Percentiles rank a stretch among this genome's conserved stretches.
These are phyloP conservation scores for Halichoerus grypus DNA, from an alignment of 2,113 vertebrate genomes.

Conservation along the genomic window DNA sequence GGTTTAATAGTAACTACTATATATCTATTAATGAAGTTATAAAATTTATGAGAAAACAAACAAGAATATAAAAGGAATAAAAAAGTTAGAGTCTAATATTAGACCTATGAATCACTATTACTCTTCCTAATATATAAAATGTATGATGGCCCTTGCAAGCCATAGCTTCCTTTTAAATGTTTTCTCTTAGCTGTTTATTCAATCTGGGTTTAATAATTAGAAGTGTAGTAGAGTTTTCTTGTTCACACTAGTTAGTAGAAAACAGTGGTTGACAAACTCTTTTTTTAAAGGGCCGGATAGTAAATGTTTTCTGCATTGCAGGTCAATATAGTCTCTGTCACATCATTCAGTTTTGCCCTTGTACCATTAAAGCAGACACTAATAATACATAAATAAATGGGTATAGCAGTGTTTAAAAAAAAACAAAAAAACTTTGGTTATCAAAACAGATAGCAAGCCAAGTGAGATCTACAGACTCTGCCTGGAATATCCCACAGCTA, in stretches of 20 bases:
- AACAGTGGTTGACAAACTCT: neutral
- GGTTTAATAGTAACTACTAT: neutral
- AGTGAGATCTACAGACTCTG: neutral
- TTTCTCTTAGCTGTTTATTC: neutral
- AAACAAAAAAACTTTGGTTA: neutral
- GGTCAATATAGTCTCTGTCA: neutral
- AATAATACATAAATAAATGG: rapidly evolving
- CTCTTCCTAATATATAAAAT: neutral
- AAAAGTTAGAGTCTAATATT: neutral
- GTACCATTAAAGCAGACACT: neutral
- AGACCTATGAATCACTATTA: neutral
- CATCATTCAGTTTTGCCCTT: neutral
- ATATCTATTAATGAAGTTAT: neutral
- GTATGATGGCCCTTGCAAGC: neutral
- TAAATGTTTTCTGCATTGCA: neutral
- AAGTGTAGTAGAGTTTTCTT: neutral
- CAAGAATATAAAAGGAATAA: neutral
- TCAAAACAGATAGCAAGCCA: neutral
- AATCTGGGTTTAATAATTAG: neutral
- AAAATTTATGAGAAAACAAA: neutral
- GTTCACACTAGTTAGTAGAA: neutral
- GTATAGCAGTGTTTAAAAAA: neutral
- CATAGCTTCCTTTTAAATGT: neutral
- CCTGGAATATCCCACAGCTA: neutral
- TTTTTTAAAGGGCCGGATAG: neutral